Base-by-base conservation (phyloP, 2,113 vertebrate genomes). In the Dasyprocta punctata region DNA sequence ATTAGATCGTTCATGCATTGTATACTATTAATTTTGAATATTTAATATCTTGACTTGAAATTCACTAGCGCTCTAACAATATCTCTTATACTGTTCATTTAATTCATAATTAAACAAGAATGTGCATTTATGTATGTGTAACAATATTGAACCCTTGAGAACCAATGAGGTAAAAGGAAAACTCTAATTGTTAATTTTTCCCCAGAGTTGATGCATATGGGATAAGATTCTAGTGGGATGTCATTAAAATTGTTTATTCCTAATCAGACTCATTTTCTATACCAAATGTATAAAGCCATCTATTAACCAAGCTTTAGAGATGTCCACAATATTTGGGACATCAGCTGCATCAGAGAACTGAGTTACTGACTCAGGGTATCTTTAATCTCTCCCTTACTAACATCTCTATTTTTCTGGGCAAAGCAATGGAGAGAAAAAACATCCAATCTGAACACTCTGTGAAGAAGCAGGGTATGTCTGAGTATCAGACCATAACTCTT, bases 171-270 rank as follows among this genome's bases (percentile, higher is more conserved):
- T 1, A 22, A 69, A 63, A 61, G n/a, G n/a, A n/a, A n/a, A n/a
- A n/a, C n/a, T 80, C 54, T 93, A 86, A 81, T 86, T 58, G 56
- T 82, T 60, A 56, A 38, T 90, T 94, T 65, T 54, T 54, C 73
- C 54, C 92, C 61, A 86, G 71, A 85, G 49, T 7, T 67, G 36
- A 60, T 52, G 54, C 41, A 30, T 78, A n/a, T 71, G 17, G 67
- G 67, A n/a, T 14, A 69, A n/a, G 36, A n/a, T 36, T 69, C 67
- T 69, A n/a, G 41, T 69, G 80, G 60, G 69, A 96, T 9, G 16
- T 60, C 9, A 44, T 86, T 86, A 71, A 44, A 33, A 33, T 49
- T 69, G n/a, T 36, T 89, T 58, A n/a, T 75, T 77, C 58, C 78
- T 81, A 80, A 75, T 87, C 7, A 94, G 47, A 49, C n/a, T 36